Evolutionary conservation across 1,140 invertebrate species (phyloP).

Genomic region (Wasmannia auropunctata): DNA sequence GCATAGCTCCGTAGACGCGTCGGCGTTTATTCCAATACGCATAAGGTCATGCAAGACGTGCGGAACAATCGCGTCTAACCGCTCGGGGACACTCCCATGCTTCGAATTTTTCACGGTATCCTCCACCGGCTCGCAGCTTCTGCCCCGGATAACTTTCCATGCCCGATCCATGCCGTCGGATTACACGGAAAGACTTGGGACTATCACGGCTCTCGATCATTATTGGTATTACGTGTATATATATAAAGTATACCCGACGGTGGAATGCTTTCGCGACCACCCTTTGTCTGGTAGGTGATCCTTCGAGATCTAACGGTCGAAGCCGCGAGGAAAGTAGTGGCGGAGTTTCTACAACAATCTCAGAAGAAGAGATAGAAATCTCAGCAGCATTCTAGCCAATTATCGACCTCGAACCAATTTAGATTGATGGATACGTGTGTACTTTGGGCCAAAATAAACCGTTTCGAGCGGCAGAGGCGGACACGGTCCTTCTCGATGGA

Average conservation of each 20-base stretch:
- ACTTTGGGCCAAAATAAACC: conserved; percentile 36
- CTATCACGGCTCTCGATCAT: not conserved
- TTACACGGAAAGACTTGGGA: not conserved
- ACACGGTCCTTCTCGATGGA: conserved; percentile 29
- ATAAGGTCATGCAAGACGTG: not conserved
- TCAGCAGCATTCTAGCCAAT: not conserved
- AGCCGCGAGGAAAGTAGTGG: not conserved
- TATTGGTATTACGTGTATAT: not conserved
- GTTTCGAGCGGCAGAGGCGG: conserved; percentile 17
- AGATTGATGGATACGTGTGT: not conserved
- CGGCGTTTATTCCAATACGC: not conserved
- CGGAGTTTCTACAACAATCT: not conserved
- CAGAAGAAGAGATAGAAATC: not conserved
- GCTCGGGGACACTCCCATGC: not conserved
- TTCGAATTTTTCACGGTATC: conserved; percentile 26
- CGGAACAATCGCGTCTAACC: not conserved
- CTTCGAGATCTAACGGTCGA: not conserved
- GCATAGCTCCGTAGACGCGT: not conserved
- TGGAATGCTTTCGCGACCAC: not conserved
- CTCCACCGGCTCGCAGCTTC: not conserved
- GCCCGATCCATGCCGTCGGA: not conserved
- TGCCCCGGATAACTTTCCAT: conserved; percentile 17
- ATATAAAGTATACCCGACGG: not conserved
- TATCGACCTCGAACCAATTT: not conserved
- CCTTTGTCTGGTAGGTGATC: not conserved